Evolutionary conservation across 2,888 invertebrate species (phyloP).

Genomic region (Drosophila flavopinicola): DNA sequence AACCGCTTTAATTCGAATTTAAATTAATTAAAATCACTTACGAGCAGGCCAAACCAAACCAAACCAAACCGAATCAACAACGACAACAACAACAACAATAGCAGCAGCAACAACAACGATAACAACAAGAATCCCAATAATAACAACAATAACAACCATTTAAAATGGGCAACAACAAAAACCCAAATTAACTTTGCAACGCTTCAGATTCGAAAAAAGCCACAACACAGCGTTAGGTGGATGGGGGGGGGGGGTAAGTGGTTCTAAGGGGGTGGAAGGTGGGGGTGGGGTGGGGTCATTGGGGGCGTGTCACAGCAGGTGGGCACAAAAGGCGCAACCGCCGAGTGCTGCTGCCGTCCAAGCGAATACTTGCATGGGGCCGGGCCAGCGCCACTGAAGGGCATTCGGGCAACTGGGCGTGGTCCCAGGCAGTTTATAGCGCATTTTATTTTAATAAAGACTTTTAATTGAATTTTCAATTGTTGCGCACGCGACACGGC

Average conservation of each 20-base stretch:
- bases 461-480: constrained; percentile 81
- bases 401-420: constrained; percentile 28
- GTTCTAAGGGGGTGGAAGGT: background rate
- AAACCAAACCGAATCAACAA: constrained; percentile 47
- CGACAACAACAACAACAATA: constrained; percentile 25
- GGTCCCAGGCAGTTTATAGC: constrained; percentile 50
- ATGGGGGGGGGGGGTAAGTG: constrained; percentile 1
- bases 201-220: constrained; percentile 59
- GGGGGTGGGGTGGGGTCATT: background rate
- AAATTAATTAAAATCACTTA: constrained; percentile 79
- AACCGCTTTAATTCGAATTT: constrained; percentile 78
- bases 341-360: constrained; percentile 38
- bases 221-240: constrained; percentile 47
- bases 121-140: constrained; percentile 27
- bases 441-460: constrained; percentile 81
- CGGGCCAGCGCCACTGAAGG: constrained; percentile 21
- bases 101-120: constrained; percentile 26
- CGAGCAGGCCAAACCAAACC: constrained; percentile 47
- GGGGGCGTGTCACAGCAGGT: constrained; percentile 62
- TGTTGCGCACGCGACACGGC: constrained; percentile 62
- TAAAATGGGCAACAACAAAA: constrained; percentile 63
- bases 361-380: constrained; percentile 19
- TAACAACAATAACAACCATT: constrained; percentile 55
- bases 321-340: constrained; percentile 63
- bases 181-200: constrained; percentile 76